Conservation (phyloP, 2,113 vertebrate species). For the Gracilinanus agilis region DNA sequence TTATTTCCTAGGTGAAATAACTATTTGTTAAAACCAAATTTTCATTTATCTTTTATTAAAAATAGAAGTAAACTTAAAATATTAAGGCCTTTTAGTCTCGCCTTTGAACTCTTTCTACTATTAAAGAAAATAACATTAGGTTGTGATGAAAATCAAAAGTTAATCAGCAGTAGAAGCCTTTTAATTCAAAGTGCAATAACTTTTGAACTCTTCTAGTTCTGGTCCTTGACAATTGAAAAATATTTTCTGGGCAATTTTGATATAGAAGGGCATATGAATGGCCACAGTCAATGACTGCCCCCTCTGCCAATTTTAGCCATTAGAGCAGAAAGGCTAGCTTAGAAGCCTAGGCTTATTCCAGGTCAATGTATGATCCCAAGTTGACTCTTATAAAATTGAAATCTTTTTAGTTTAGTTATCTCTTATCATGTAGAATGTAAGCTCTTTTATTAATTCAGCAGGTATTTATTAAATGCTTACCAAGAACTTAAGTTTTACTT, state of each 20-base stretch:
- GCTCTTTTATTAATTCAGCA: not conserved
- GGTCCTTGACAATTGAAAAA: not conserved
- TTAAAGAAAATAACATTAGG: slow-evolving; percentile 28
- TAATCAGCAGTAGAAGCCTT: not conserved
- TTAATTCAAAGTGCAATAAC: not conserved
- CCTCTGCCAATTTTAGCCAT: not conserved
- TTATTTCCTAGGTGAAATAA: not conserved
- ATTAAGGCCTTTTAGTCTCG: not conserved
- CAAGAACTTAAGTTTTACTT: not conserved
- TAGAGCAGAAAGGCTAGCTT: not conserved
- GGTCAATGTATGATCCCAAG: not conserved
- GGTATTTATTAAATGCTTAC: not conserved
- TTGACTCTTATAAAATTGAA: not conserved
- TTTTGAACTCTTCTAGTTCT: not conserved
- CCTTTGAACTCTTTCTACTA: not conserved
- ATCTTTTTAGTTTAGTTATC: not conserved
- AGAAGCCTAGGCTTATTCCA: not conserved
- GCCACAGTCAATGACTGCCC: not conserved
- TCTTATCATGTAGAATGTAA: not conserved
- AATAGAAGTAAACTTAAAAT: not conserved
- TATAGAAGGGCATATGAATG: not conserved
- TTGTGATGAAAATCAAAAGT: not conserved
- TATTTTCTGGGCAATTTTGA: not conserved
- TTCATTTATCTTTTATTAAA: not conserved
- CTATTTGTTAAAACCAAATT: not conserved